Base-by-base conservation (phyloP, 1,140 invertebrate genomes). In the Macrotrachela quadricornifera region DNA sequence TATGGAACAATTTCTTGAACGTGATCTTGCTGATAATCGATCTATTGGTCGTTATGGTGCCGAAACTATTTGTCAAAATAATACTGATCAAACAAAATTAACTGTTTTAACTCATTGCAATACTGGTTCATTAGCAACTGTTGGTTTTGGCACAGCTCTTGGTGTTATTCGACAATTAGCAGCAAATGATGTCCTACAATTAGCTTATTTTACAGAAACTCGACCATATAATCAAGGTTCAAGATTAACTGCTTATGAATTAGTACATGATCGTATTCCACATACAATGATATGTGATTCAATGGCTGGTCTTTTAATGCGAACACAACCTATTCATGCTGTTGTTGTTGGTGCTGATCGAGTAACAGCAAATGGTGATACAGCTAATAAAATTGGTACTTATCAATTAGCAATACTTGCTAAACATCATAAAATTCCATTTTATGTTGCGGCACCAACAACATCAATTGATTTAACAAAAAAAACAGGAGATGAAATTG, bases 371-470 rank as follows among this genome's bases (percentile, higher is more conserved):
- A 99, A 97, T 72, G 92, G 92, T 2, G 92, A 99, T 67, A 96
- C 91, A 2, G 92, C 91, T 1, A 99, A 97, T 66, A 99, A 99
- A 79, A 92, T 97, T 66, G 92, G 92, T 57, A 99, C 92, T 16
- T 97, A 94, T 18, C 65, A 81, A 78, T 80, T 96, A 62, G 87
- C 91, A 1, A 79, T 97, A 43, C 71, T 83, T 37, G 86, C 88
- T 10, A 83, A 85, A 61, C 73, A 90, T 70, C 87, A 95, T 64
- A 74, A 76, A 16, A 80, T 97, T 36, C 85, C 87, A 56, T 97
- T 97, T 69, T 97, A 86, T 68, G 80, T 97, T 13, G 90, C 87
- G 0, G 87, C 86, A 16, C 91, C 91, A 0, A 74, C 79, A 39
- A 86, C 87, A 0, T 85, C 90, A 0, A 85, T 95, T 62, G 91